phyloP scores from a whole-genome alignment of 2,797 vertebrate species.

The Eulemur mongoz region DNA sequence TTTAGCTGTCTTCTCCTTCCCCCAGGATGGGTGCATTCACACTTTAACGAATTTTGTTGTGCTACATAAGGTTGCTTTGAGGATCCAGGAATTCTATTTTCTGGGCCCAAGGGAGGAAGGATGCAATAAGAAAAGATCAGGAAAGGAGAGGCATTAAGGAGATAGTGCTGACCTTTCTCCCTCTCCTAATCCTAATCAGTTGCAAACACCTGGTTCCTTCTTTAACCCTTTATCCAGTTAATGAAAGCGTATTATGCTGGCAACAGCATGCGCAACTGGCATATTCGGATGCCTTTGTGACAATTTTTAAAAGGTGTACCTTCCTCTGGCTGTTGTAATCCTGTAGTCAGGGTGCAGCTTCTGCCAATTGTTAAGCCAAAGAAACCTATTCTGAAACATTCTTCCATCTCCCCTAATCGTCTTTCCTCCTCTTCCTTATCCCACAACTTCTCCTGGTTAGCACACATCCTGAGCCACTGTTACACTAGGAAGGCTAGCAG shows the following conservation, averaged over 20 bases:
- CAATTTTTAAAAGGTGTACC: background rate
- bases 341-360: background rate
- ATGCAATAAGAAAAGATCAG: background rate
- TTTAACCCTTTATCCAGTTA: background rate
- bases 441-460: background rate
- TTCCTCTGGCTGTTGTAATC: background rate
- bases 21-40: background rate
- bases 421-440: background rate
- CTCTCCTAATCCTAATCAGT: background rate
- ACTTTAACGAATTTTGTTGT: background rate
- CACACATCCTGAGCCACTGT: background rate
- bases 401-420: background rate
- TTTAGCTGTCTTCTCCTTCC: background rate
- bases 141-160: background rate
- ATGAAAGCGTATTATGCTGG: background rate
- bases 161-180: background rate
- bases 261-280: background rate
- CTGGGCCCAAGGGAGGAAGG: background rate
- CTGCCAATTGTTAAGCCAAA: background rate
- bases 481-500: background rate
- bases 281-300: background rate
- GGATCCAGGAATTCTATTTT: conserved; percentile 41
- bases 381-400: background rate
- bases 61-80: conserved; percentile 41
- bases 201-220: background rate